Evolutionary conservation across 2,888 invertebrate genomes (phyloP), one percentile per base, ranked within the genome.

Genomic region (Polyploca ridens): DNA sequence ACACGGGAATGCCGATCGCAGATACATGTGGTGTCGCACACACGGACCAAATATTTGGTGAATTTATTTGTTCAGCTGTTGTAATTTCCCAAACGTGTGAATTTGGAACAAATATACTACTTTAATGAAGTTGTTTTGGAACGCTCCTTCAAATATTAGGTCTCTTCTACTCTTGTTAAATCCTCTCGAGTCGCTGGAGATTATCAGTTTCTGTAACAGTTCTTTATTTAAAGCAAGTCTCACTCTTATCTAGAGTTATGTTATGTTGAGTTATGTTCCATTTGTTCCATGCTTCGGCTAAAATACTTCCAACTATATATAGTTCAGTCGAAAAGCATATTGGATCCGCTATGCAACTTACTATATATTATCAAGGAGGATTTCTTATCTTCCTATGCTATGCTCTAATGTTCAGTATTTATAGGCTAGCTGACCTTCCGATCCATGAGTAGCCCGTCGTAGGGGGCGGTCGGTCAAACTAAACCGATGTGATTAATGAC

Each of bases 401-500:
- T 14, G 5, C 14, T 7, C 46, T 54, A 19, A 19, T 54, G 1
- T 54, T 6, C 19, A 54, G 54, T 54, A 16, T 54, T 54, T 54
- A 0, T 54, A 54, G 19, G 54, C 54, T 54, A 10, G 54, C 54
- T 54, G 54, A 19, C 4, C 54, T 54, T 19, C 54, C 54, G n/a
- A 7, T 54, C 63, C 16, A 68, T 76, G 63, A 69, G 70, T 72
- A 62, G 58, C 10, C 58, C 58, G 62, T 64, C 58, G 74, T 76
- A 73, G 71, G 80, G 41, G 54, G 54, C 54, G 54, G 54, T 54
- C 54, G 54, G 69, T 74, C 65, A 72, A 75, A 73, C 75, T 71
- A 75, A 82, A 73, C 75, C 79, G 76, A 76, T 76, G 81, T 87
- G 86, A 86, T 87, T 87, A 85, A 87, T 85, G 86, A 79, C 67